Base-by-base conservation (phyloP, 35 echinoderm and acorn worm genomes). In the Strongylocentrotus purpuratus region DNA sequence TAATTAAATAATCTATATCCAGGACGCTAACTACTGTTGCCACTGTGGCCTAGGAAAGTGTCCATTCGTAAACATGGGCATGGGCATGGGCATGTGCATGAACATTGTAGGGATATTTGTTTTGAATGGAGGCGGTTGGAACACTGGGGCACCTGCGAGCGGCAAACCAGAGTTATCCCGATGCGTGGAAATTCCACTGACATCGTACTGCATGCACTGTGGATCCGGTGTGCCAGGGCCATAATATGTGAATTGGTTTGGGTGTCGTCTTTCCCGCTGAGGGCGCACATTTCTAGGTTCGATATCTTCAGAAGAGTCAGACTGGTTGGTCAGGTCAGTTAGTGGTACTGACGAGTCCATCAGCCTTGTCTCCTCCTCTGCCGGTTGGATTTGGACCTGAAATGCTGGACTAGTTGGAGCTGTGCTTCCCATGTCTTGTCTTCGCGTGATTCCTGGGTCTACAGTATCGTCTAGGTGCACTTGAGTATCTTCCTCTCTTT, bases 231-330 rank as follows among this genome's bases (percentile, higher is more conserved):
- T 14, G 20, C 95, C 95, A 4, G 93, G 35, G 4, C 46, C 32
- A 46, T 48, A 13, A 86, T 96, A 96, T n/a, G 88, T 85, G 31
- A 96, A 96, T 17, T 48, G 60, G 88, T 93, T 96, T 32, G 95
- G 90, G 45, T 50, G 95, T 15, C 55, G 89, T 22, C 61, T 17
- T 28, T 93, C 33, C 41, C 95, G 31, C 13, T 12, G 58, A 1
- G 90, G 90, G 32, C 90, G 90, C 4, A 18, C 35, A 11, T 46
- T 11, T 45, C 33, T 5, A 41, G 31, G n/a, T n/a, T 95, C 13
- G 25, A 55, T 60, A 46, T 87, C 28, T 28, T 45, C 47, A 11
- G n/a, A 7, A 11, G 45, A 7, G 31, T 8, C 5, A 14, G 9
- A 7, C 13, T 88, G 33, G 9, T 32, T 48, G 22, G 86, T 88